Conservation (phyloP, 2,888 invertebrate genomes). For the Entomobrya proxima region DNA sequence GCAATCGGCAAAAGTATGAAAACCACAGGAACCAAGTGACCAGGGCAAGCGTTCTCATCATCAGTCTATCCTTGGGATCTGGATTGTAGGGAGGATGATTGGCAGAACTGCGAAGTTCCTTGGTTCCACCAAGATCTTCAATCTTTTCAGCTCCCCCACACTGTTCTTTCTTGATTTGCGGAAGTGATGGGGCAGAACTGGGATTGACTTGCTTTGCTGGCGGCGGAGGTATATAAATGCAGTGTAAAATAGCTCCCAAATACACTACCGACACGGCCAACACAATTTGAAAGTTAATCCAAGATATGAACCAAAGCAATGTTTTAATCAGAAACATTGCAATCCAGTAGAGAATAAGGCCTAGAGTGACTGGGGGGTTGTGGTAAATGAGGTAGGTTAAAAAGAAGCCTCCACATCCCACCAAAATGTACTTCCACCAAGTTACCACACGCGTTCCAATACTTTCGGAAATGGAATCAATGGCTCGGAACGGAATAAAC, state of each 20-base stretch:
- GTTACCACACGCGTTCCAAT: constrained; percentile 85
- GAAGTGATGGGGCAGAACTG: background rate
- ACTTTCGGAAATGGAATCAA: constrained; percentile 86
- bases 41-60: constrained; percentile 59
- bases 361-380: constrained; percentile 84
- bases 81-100: background rate
- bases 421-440: constrained; percentile 82
- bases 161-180: background rate
- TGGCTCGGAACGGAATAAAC: constrained; percentile 85
- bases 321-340: constrained; percentile 19
- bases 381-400: constrained; percentile 82
- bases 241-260: constrained; percentile 55
- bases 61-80: background rate
- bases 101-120: background rate
- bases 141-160: background rate
- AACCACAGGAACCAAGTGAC: constrained; percentile 67
- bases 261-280: constrained; percentile 70
- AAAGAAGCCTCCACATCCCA: constrained; percentile 78
- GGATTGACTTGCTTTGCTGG: background rate
- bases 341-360: constrained; percentile 81
- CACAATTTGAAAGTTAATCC: constrained; percentile 70
- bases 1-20: constrained; percentile 59
- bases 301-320: constrained; percentile 62
- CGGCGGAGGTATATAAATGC: background rate
- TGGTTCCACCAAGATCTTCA: constrained; percentile 4